These are phyloP conservation scores for Saccostrea glomerata DNA, from an alignment of 1,140 invertebrate species.

Conservation along the genomic window DNA sequence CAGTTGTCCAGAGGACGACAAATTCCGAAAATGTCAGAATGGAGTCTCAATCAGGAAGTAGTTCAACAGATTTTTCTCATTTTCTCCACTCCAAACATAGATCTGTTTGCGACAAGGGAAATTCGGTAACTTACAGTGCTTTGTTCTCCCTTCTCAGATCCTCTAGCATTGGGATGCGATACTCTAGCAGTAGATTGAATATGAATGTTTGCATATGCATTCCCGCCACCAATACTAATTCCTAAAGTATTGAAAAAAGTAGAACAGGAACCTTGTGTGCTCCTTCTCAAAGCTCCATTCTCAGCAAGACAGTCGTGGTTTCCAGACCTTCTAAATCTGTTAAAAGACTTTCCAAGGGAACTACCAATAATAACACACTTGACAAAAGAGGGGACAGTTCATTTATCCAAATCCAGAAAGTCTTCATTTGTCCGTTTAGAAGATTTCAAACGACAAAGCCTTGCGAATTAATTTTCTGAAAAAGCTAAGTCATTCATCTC, in stretches of 20 bases:
- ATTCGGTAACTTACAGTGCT: constrained; percentile 22
- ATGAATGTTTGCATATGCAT: constrained; percentile 41
- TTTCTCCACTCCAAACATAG: background rate
- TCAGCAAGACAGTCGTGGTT: no score
- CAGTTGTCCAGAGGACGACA: no score
- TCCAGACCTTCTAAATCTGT: no score
- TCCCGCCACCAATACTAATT: no score
- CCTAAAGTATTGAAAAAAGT: constrained; percentile 31
- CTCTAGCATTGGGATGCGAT: constrained; percentile 21
- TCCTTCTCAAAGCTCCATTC: constrained; percentile 35
- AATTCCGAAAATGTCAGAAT: constrained; percentile 22
- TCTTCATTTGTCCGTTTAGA: constrained; percentile 17
- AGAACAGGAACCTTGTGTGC: constrained; percentile 25
- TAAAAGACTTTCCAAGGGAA: background rate
- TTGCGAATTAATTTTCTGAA: constrained; percentile 22
- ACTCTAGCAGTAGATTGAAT: constrained; percentile 13
- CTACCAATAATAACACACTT: background rate
- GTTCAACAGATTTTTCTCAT: no score
- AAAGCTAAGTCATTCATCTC: background rate
- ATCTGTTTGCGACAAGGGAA: constrained; percentile 39
- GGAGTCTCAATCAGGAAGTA: background rate
- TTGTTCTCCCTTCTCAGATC: constrained; percentile 27
- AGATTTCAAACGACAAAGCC: background rate
- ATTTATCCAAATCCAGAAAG: background rate
- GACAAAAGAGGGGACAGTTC: background rate